These are phyloP conservation scores for Cavia aperea DNA, from an alignment of 2,113 vertebrate species.

Conservation along the genomic window DNA sequence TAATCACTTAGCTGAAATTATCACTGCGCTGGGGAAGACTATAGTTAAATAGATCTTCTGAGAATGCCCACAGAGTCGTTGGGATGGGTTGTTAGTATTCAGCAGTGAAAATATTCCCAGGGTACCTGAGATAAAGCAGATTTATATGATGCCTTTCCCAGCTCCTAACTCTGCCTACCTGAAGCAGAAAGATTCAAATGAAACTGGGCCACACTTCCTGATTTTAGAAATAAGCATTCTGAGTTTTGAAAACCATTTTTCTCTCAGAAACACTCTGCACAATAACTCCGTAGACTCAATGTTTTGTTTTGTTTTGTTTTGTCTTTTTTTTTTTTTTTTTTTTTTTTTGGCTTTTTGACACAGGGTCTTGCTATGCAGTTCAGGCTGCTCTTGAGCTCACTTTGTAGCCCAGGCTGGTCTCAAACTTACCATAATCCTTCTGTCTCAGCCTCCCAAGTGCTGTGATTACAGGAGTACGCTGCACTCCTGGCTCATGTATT, in stretches of 20 bases:
- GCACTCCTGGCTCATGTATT: not conserved
- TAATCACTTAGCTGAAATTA: not conserved
- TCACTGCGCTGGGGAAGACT: not conserved
- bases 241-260: not conserved
- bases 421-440: too few species aligned
- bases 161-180: not conserved
- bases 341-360: too few species aligned
- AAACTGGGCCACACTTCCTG: not conserved
- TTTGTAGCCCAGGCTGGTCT: too few species aligned
- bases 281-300: not conserved
- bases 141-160: not conserved
- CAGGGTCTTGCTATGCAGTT: too few species aligned
- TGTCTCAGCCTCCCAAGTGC: too few species aligned
- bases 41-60: slow-evolving; percentile 8
- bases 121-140: not conserved
- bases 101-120: not conserved
- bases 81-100: not conserved
- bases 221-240: slow-evolving; percentile 6
- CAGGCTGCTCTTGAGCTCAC: too few species aligned
- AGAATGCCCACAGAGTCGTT: not conserved
- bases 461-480: too few species aligned
- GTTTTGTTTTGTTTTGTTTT: not conserved
- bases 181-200: not conserved
- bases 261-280: not conserved
- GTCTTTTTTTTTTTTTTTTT: too few species aligned